phyloP scores from a whole-genome alignment of 30 jellyfish, hydroid and myxozoan species.

The Morbakka virulenta region DNA sequence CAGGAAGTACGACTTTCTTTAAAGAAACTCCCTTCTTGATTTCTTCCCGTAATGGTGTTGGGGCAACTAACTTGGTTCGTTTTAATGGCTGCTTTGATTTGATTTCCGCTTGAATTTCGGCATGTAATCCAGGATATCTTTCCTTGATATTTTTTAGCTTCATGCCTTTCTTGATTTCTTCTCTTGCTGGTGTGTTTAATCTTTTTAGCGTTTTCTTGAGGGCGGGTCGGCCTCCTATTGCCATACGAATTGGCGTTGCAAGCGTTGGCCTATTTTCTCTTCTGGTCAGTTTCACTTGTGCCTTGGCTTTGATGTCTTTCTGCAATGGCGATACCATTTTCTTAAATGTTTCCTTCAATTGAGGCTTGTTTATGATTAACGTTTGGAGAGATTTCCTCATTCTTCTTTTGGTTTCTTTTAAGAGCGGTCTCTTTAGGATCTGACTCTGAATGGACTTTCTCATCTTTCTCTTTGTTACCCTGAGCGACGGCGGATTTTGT shows the following conservation, averaged over 20 bases:
- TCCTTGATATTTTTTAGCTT: slow-evolving; percentile 27
- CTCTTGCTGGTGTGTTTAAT: slow-evolving; percentile 45
- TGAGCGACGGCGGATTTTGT: not conserved
- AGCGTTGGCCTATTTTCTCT: too few relatives aligned
- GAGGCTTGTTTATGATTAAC: slow-evolving; percentile 1
- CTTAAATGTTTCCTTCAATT: not conserved
- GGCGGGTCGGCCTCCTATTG: slow-evolving; percentile 15
- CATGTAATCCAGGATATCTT: too few relatives aligned
- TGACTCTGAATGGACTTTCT: slow-evolving; percentile 1
- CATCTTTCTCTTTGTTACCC: slow-evolving; percentile 14
- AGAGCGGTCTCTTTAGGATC: not conserved
- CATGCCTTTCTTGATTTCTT: slow-evolving; percentile 32
- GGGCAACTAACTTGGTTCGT: slow-evolving; percentile 44
- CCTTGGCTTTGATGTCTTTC: slow-evolving; percentile 13
- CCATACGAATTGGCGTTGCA: slow-evolving; percentile 45
- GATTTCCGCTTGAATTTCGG: too few relatives aligned
- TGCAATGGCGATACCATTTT: slow-evolving; percentile 32
- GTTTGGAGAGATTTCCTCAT: slow-evolving; percentile 23
- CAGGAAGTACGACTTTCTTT: too few relatives aligned
- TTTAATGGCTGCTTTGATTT: slow-evolving; percentile 17
- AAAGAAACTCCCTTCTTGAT: slow-evolving; percentile 52
- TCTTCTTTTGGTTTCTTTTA: not conserved
- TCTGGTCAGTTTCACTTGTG: not conserved
- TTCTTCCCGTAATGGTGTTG: slow-evolving; percentile 75
- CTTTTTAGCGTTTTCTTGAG: slow-evolving; percentile 1